These are phyloP conservation scores for Abrostola triplasia DNA, from an alignment of 2,888 invertebrate genomes.

Conservation along the genomic window DNA sequence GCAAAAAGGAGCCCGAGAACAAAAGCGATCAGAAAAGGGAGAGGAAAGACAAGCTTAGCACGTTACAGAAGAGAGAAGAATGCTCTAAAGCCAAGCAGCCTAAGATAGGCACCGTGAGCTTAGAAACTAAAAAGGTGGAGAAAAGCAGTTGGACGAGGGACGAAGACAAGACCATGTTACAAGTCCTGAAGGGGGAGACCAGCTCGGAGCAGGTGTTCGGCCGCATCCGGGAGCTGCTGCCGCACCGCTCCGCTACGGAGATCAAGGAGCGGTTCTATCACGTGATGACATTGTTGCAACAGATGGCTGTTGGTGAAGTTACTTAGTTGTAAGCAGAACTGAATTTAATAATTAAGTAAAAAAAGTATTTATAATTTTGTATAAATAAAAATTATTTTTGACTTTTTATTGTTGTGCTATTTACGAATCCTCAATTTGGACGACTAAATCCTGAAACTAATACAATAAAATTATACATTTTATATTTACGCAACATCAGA, in stretches of 20 bases:
- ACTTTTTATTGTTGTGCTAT: constrained; percentile 31
- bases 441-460: background rate
- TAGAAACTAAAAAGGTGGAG: constrained; percentile 49
- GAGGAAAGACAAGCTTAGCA: constrained; percentile 63
- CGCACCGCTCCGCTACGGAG: constrained; percentile 87
- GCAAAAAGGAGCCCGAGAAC: constrained; percentile 62
- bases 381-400: constrained; percentile 73
- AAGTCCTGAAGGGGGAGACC: constrained; percentile 91
- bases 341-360: constrained; percentile 67
- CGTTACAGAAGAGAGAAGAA: constrained; percentile 62
- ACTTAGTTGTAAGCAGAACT: constrained; percentile 71
- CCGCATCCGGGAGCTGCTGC: constrained; percentile 86
- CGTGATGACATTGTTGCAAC: constrained; percentile 90
- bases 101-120: constrained; percentile 65
- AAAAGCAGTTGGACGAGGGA: constrained; percentile 91
- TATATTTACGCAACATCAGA: no score
- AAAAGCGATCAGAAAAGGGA: constrained; percentile 61
- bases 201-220: constrained; percentile 90
- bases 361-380: constrained; percentile 80
- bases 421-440: background rate
- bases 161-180: constrained; percentile 94
- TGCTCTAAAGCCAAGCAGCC: constrained; percentile 65
- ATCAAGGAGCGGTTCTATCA: constrained; percentile 89
- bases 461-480: no score
- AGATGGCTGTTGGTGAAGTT: constrained; percentile 87